These are phyloP conservation scores for Ichneumon xanthorius DNA, from an alignment of 2,888 invertebrate species.

Conservation along the genomic window DNA sequence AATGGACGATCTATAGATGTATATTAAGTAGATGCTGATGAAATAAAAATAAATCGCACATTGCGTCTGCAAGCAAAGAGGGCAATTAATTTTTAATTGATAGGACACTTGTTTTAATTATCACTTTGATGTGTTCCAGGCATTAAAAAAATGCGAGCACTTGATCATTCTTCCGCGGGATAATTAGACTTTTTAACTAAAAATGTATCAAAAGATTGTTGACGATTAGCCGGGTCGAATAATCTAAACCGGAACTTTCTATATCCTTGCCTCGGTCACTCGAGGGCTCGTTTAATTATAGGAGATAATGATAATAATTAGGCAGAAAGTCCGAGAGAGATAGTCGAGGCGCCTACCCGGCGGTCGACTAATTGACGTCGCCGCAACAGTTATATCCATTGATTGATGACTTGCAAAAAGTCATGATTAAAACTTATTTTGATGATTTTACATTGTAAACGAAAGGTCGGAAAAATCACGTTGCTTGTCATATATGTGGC, in stretches of 20 bases:
- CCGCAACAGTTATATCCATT: not conserved
- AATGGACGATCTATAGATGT: not conserved
- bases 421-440: slow-evolving; percentile 17
- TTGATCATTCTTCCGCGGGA: not conserved
- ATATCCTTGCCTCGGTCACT: not conserved
- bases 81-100: not conserved
- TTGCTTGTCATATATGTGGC: not conserved
- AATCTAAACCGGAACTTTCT: slow-evolving; percentile 17
- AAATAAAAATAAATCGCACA: not conserved
- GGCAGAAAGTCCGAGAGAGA: not conserved
- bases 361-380: not conserved
- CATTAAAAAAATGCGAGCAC: not conserved
- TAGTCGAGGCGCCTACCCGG: not conserved
- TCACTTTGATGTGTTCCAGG: not conserved
- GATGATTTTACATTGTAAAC: slow-evolving; percentile 21
- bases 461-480: slow-evolving; percentile 36
- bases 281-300: not conserved
- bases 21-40: not conserved
- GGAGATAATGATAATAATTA: not conserved
- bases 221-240: not conserved
- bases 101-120: not conserved
- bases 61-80: not conserved
- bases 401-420: not conserved
- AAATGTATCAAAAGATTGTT: not conserved
- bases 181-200: not conserved